Evolutionary conservation across 2,797 vertebrate genomes (phyloP).

Genomic region (Enteromius paludinosus): DNA sequence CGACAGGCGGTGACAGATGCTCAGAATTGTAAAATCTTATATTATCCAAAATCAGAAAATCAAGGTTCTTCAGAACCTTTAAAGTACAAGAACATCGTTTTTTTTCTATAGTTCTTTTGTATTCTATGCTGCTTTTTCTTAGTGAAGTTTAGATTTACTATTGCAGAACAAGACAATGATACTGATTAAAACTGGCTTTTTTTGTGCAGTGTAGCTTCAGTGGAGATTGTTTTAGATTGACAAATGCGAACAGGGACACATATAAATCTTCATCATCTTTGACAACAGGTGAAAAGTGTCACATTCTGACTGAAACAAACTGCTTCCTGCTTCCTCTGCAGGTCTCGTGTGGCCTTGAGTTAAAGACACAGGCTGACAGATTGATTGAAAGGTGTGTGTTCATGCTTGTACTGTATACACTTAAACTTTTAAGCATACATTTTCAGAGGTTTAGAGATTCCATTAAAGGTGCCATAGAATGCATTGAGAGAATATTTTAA

Average conservation of each 20-base stretch:
- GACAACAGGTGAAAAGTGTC: slow-evolving; percentile 55
- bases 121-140: neutral
- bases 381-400: slow-evolving; percentile 49
- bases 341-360: slow-evolving; percentile 50
- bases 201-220: neutral
- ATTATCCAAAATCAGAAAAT: slow-evolving; percentile 58
- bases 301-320: slow-evolving; percentile 57
- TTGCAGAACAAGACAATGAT: neutral
- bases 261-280: slow-evolving; percentile 61
- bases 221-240: slow-evolving; percentile 52
- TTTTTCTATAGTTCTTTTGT: neutral
- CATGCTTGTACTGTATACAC: slow-evolving; percentile 15
- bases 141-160: neutral
- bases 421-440: slow-evolving; percentile 3
- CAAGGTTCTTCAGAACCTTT: neutral
- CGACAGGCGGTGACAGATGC: slow-evolving; percentile 65
- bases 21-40: slow-evolving; percentile 63
- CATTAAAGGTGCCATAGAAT: too few species aligned
- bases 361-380: slow-evolving; percentile 26
- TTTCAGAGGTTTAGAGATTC: neutral
- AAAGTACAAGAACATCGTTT: neutral
- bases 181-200: neutral
- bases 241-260: slow-evolving; percentile 34
- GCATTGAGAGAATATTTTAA: too few species aligned
- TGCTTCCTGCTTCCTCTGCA: slow-evolving; percentile 42